Conservation (phyloP, 2,888 invertebrate species). For the Alloplasta piceator region DNA sequence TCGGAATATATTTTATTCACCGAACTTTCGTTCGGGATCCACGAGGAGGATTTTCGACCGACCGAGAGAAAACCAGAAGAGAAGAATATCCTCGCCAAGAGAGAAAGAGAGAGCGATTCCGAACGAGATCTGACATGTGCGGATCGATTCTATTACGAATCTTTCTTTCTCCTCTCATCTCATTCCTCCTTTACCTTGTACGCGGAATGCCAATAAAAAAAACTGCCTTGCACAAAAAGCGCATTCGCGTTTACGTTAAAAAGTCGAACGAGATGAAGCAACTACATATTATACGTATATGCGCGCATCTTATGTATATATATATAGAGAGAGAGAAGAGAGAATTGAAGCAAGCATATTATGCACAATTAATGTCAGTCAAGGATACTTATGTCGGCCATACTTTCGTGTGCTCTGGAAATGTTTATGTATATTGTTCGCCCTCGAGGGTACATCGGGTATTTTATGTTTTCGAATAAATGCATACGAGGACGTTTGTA, state of each 20-base stretch:
- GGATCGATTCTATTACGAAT: conserved; percentile 64
- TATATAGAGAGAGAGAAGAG: conserved; percentile 32
- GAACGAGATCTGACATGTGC: conserved; percentile 27
- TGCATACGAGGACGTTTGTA: conserved; percentile 67
- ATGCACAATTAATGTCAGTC: conserved; percentile 82
- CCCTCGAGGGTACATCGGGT: conserved; percentile 42
- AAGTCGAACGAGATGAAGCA: conserved; percentile 28
- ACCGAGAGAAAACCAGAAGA: conserved; percentile 13
- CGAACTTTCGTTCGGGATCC: not conserved
- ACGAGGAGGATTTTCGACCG: conserved; percentile 16
- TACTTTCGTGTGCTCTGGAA: conserved; percentile 66
- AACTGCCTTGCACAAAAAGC: conserved; percentile 51
- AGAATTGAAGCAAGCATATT: conserved; percentile 69
- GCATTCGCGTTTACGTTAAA: conserved; percentile 54
- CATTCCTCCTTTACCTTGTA: conserved; percentile 67
- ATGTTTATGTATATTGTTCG: conserved; percentile 74
- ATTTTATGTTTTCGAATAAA: conserved; percentile 71
- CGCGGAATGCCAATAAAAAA: conserved; percentile 71
- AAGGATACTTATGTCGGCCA: conserved; percentile 77
- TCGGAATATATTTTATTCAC: not conserved
- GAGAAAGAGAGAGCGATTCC: not conserved
- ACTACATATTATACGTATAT: conserved; percentile 7
- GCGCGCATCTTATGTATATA: conserved; percentile 1
- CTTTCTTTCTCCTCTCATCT: not conserved
- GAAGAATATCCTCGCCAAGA: conserved; percentile 1